A percentile compares a stretch with the other conserved stretches of the same genome.
Conservation (phyloP, 2,888 invertebrate species). For the Drosophila neotestacea region DNA sequence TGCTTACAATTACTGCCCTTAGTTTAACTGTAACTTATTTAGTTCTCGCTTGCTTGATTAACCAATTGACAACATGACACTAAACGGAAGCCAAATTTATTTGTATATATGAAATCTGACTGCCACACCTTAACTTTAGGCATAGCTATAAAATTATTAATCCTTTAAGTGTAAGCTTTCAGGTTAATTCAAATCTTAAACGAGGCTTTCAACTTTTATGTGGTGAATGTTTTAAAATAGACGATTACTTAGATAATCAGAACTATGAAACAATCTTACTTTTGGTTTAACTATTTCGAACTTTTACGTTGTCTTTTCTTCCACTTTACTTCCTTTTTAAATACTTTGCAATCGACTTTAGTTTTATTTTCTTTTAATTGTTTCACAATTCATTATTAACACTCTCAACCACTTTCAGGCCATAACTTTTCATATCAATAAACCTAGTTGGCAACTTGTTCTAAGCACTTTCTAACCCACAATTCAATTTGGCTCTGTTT, state of each 20-base stretch:
- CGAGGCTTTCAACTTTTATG: neutral
- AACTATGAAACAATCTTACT: neutral
- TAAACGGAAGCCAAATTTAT: constrained; percentile 6
- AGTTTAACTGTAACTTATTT: constrained; percentile 11
- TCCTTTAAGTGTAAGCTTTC: neutral
- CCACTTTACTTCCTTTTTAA: neutral
- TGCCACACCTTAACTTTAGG: neutral
- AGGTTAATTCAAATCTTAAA: neutral
- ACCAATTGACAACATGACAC: constrained; percentile 31
- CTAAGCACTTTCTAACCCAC: constrained; percentile 9
- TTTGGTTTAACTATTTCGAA: neutral
- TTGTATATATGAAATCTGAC: constrained; percentile 5
- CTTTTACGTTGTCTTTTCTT: neutral
- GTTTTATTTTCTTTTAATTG: neutral
- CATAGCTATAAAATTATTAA: neutral
- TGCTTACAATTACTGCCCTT: constrained; percentile 21
- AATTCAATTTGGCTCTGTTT: constrained; percentile 2
- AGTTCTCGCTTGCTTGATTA: constrained; percentile 39
- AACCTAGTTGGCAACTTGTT: constrained; percentile 1
- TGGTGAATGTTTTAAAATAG: neutral
- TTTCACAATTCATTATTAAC: constrained; percentile 1
- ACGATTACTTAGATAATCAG: neutral
- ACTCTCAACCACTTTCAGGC: neutral
- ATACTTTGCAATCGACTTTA: neutral
- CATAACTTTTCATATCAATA: neutral